These are phyloP conservation scores for Troides helena DNA, from an alignment of 2,888 invertebrate species.

Conservation along the genomic window DNA sequence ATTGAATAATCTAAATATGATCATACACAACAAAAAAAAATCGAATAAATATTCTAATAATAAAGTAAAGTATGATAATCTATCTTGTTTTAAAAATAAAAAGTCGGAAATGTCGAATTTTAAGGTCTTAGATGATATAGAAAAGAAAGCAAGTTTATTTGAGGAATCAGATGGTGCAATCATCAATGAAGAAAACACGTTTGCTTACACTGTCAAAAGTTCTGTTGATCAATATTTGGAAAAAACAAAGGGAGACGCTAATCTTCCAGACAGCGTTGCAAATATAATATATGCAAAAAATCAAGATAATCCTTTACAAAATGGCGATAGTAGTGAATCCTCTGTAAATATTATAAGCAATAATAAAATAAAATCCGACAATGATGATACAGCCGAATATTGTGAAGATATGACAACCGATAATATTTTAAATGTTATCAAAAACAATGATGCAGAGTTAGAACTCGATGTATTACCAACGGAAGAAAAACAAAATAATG, in stretches of 20 bases:
- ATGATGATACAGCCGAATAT: neutral
- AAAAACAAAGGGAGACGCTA: conserved; percentile 36
- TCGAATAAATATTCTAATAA: neutral
- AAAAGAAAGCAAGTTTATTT: conserved; percentile 45
- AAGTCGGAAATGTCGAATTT: conserved; percentile 50
- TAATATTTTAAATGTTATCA: conserved; percentile 1
- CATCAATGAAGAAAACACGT: conserved; percentile 41
- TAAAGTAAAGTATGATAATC: conserved; percentile 9
- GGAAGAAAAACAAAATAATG: neutral
- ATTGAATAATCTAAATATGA: conserved; percentile 13
- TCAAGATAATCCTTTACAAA: neutral
- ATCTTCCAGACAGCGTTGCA: conserved; percentile 34
- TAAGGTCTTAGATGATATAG: conserved; percentile 53
- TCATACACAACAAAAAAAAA: conserved; percentile 19
- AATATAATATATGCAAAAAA: conserved; percentile 35
- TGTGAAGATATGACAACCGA: neutral
- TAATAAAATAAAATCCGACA: neutral
- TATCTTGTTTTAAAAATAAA: conserved; percentile 30
- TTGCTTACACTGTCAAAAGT: conserved; percentile 57
- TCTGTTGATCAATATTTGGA: conserved; percentile 55
- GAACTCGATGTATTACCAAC: neutral
- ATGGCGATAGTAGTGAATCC: neutral
- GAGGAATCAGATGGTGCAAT: conserved; percentile 42
- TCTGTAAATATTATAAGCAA: neutral
- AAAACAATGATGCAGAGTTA: conserved; percentile 1